These are phyloP conservation scores for Drosophila melanocephala DNA, from an alignment of 2,888 invertebrate species.

Conservation along the genomic window DNA sequence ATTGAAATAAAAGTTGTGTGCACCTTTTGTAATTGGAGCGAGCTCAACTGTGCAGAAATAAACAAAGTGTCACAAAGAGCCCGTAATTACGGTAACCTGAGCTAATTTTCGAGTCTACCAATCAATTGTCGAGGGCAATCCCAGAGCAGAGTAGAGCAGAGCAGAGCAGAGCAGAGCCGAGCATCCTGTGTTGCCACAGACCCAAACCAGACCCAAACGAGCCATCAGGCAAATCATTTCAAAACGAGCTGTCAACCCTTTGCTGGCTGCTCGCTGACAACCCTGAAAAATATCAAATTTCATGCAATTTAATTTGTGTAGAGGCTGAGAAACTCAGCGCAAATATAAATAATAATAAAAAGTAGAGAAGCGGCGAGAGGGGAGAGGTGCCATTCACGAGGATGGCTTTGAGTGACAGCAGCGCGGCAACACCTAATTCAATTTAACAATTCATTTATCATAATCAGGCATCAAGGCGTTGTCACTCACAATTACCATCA, in stretches of 20 bases:
- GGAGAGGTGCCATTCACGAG: slow-evolving; percentile 56
- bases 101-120: slow-evolving; percentile 73
- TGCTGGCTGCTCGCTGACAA: slow-evolving; percentile 50
- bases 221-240: slow-evolving; percentile 15
- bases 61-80: slow-evolving; percentile 58
- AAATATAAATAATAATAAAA: slow-evolving; percentile 31
- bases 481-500: slow-evolving; percentile 81
- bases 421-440: slow-evolving; percentile 81
- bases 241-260: slow-evolving; percentile 57
- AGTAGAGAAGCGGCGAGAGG: slow-evolving; percentile 5
- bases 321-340: slow-evolving; percentile 54
- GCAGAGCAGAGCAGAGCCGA: not conserved
- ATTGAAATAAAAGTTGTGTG: not conserved
- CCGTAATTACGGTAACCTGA: slow-evolving; percentile 75
- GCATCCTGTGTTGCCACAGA: slow-evolving; percentile 54
- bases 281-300: slow-evolving; percentile 79
- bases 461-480: slow-evolving; percentile 81
- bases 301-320: slow-evolving; percentile 80
- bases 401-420: slow-evolving; percentile 77
- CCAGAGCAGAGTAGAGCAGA: not conserved
- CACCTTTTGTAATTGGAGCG: slow-evolving; percentile 50
- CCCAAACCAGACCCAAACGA: slow-evolving; percentile 6
- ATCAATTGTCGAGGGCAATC: slow-evolving; percentile 62
- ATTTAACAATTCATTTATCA: slow-evolving; percentile 83
- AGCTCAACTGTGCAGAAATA: slow-evolving; percentile 38